Base-by-base conservation (phyloP, 64 coral and sea anemone genomes). In the Catalaphyllia jardinei region DNA sequence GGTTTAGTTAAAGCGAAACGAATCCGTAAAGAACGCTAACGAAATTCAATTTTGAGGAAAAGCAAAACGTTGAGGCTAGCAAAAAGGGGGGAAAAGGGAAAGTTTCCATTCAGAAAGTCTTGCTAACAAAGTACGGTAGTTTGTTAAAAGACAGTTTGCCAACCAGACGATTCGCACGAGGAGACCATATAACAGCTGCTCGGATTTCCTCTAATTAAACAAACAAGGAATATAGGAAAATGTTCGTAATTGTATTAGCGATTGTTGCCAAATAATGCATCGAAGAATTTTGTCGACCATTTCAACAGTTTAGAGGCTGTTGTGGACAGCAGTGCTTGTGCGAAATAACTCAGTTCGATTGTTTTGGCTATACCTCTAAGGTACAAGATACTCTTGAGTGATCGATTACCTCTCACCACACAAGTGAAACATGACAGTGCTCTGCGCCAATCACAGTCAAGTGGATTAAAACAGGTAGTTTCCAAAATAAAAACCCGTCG, bases 391-490 rank as follows among this genome's bases (percentile, higher is more conserved):
- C 33, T 35, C 29, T 69, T 20, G n/a, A 10, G 25, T 69, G 65
- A 69, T 69, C 65, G 4, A 24, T 69, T n/a, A 11, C 22, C 65
- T 27, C 20, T 69, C 65, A 69, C 25, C 65, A 10, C 33, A 46
- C 81, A 71, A 85, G 33, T 10, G 50, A 85, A 69, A 42, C 22
- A 42, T 46, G 62, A 38, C 20, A 15, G 33, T 6, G 20, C 33
- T 65, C 22, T 14, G 11, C 19, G 62, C 81, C 81, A 85, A 85
- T 85, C 81, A 69, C 11, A 17, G 63, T 85, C 81, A 71, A 50
- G 31, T n/a, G 38, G 81, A 60, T 85, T 63, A n/a, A 67, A 83
- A 83, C 15, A 42, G 80, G 67, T 80, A 33, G 33, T 33, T 83
- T 83, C 38, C 80, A n/a, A n/a, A n/a, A n/a, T 3, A 83, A 4